These are phyloP conservation scores for Peromyscus attwateri DNA, from an alignment of 2,797 vertebrate genomes.

Conservation along the genomic window DNA sequence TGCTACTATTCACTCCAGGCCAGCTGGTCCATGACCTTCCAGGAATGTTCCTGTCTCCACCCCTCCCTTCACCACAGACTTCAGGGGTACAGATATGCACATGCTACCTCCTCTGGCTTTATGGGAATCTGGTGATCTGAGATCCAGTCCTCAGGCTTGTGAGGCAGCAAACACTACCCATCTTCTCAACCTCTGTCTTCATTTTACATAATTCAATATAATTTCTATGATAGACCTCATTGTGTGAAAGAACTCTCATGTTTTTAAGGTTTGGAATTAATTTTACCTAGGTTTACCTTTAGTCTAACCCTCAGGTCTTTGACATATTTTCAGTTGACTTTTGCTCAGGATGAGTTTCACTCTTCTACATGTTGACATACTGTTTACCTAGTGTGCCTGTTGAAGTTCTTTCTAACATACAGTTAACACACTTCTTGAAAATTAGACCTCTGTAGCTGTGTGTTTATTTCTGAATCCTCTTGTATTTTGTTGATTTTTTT, in stretches of 20 bases:
- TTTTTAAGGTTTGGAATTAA: neutral
- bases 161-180: neutral
- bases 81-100: neutral
- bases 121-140: neutral
- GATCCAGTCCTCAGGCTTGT: neutral
- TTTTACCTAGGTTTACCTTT: neutral
- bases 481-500: too few species aligned
- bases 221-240: neutral
- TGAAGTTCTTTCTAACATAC: neutral
- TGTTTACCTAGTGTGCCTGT: neutral
- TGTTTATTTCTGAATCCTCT: neutral
- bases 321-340: neutral
- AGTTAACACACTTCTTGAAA: neutral
- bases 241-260: neutral
- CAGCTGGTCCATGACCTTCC: neutral
- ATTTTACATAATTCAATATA: neutral
- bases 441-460: neutral
- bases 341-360: neutral
- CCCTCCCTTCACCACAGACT: neutral
- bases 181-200: neutral
- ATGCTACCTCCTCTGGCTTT: neutral
- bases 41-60: neutral
- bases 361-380: neutral
- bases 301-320: neutral
- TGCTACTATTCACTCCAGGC: neutral